Base-by-base conservation (phyloP, 2,888 invertebrate species). In the Boloria euphrosyne region DNA sequence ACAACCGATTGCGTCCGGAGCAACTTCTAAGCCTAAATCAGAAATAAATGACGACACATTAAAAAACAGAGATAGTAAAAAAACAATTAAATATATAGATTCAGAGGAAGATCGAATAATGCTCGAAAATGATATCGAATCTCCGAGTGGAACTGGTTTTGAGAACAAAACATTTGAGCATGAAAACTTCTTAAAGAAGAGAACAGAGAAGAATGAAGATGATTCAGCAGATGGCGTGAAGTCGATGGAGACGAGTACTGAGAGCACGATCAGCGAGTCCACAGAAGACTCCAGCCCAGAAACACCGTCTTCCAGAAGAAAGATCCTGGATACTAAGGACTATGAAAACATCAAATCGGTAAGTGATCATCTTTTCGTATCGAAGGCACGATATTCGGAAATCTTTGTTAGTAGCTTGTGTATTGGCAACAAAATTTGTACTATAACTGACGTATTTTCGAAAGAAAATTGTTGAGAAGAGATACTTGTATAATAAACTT, bases 141-240 rank as follows among this genome's bases (percentile, higher is more conserved):
- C 91, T 61, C 92, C 92, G 0, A 87, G 88, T 54, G 88, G 89
- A 66, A 89, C 93, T 64, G 92, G 92, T 18, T 92, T 91, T 74
- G 90, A 93, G 68, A 89, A 92, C 60, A 89, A 90, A 72, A 90
- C 92, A 0, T 87, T 92, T 73, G 90, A 92, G 74, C 90, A 92
- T 76, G 87, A 93, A 75, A 89, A 93, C 78, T 89, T 84, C 74
- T 76, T 92, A 62, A 85, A 91, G 78, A 89, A 89, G 67, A 85
- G 91, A 43, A 87, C 85, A 0, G 92, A 92, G 63, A 90, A 87
- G 63, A 80, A 78, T 44, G 89, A 87, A n/a, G 84, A 84, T 2
- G 82, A 82, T 16, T 79, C 82, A 68, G 80, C 80, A 3, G 75
- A 91, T 62, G 88, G 82, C 49, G 76, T 80, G 0, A 90, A 87